These are phyloP conservation scores for Agrotis clavis DNA, from an alignment of 2,888 invertebrate genomes.

Conservation along the genomic window DNA sequence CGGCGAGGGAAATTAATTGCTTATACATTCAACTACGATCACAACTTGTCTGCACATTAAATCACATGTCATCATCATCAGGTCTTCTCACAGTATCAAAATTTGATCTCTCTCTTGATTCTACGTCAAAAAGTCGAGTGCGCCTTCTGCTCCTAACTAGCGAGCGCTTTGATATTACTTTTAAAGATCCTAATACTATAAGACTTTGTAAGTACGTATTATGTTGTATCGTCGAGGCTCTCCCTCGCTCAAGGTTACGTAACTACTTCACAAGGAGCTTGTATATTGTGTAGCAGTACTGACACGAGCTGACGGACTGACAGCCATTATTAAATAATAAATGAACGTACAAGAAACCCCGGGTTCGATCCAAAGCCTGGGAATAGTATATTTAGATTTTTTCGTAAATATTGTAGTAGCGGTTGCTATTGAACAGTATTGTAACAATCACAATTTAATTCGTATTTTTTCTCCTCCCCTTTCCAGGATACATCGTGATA, in stretches of 20 bases:
- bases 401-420: too few relatives aligned
- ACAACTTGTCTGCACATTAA: background rate
- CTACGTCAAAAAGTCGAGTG: background rate
- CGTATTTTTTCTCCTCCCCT: too few relatives aligned
- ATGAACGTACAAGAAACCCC: background rate
- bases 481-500: too few relatives aligned
- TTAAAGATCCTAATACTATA: conserved; percentile 23
- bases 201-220: conserved; percentile 31
- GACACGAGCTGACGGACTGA: background rate
- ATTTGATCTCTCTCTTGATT: too few relatives aligned
- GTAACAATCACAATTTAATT: too few relatives aligned
- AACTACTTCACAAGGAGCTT: background rate
- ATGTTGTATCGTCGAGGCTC: background rate
- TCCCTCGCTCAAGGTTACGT: background rate
- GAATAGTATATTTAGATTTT: too few relatives aligned
- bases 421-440: too few relatives aligned
- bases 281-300: background rate
- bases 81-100: background rate
- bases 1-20: background rate
- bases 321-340: background rate
- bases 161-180: conserved; percentile 23
- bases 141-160: conserved; percentile 12
- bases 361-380: background rate
- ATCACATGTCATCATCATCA: too few relatives aligned
- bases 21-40: background rate